Evolutionary conservation across 2,888 invertebrate genomes (phyloP).

Genomic region (Drosophila gaucha): DNA sequence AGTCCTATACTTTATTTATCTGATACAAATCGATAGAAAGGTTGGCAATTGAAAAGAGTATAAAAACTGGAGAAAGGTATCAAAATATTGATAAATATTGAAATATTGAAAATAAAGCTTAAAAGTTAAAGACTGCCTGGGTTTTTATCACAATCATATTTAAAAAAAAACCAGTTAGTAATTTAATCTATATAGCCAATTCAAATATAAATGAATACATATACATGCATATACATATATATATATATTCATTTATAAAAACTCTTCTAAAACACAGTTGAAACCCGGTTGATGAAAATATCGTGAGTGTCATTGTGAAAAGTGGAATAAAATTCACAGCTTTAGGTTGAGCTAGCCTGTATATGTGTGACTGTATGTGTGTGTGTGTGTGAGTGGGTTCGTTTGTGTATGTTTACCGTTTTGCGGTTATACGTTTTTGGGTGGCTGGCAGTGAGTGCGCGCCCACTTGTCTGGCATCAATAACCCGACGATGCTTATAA

Average conservation of each 20-base stretch:
- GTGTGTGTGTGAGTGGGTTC: conserved; percentile 11
- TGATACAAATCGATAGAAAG: conserved; percentile 13
- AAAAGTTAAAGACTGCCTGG: too few relatives aligned
- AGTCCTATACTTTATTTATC: neutral
- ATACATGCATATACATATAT: too few relatives aligned
- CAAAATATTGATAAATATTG: too few relatives aligned
- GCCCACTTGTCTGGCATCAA: conserved; percentile 66
- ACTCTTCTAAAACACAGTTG: conserved; percentile 25
- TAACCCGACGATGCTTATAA: conserved; percentile 72
- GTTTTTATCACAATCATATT: too few relatives aligned
- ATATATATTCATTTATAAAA: conserved; percentile 2
- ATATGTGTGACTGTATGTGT: conserved; percentile 5
- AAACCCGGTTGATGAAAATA: conserved; percentile 12
- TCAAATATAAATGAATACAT: conserved; percentile 18
- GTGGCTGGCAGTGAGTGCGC: neutral
- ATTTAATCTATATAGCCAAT: conserved; percentile 19
- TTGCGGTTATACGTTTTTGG: conserved; percentile 58
- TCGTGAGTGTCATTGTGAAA: conserved; percentile 18
- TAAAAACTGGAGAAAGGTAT: too few relatives aligned
- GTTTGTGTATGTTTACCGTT: conserved; percentile 50
- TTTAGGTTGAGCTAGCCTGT: conserved; percentile 33
- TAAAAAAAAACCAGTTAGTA: too few relatives aligned
- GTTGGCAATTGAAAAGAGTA: too few relatives aligned
- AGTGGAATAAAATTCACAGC: conserved; percentile 11
- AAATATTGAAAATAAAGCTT: too few relatives aligned